Evolutionary conservation across 1,140 invertebrate genomes (phyloP).

Genomic region (Lithobius niger): DNA sequence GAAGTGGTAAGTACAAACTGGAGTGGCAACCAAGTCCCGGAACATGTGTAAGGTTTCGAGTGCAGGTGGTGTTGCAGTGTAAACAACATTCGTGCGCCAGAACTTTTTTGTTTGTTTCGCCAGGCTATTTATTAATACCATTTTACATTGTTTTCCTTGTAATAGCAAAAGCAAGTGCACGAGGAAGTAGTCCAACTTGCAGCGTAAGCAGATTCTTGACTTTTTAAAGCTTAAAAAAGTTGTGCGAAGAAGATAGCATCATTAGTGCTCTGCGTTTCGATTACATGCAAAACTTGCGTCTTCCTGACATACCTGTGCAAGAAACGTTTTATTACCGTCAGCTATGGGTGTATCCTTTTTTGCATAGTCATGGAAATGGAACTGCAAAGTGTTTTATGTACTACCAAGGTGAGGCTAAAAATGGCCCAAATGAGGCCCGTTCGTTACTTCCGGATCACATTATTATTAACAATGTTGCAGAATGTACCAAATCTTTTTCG

Average conservation of each 20-base stretch:
- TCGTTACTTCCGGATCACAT: neutral
- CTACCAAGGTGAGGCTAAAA: neutral
- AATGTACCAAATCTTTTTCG: neutral
- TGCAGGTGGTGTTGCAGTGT: too few relatives aligned
- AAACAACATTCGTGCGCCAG: neutral
- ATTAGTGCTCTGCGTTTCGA: neutral
- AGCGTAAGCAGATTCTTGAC: neutral
- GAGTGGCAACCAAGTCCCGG: neutral
- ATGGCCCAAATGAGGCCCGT: neutral
- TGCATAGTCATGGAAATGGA: neutral
- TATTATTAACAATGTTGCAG: neutral
- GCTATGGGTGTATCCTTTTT: neutral
- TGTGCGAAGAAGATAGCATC: neutral
- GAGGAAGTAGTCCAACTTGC: neutral
- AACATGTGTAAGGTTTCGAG: neutral
- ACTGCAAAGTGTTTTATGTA: neutral
- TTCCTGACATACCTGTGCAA: neutral
- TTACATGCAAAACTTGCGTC: neutral
- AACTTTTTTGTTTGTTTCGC: neutral
- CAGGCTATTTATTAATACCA: neutral
- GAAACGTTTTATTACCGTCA: neutral
- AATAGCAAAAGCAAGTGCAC: neutral
- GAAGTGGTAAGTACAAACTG: neutral
- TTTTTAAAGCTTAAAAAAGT: neutral
- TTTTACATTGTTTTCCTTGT: neutral